Conservation (phyloP, 1,140 invertebrate species). For the Drosophila pandora region DNA sequence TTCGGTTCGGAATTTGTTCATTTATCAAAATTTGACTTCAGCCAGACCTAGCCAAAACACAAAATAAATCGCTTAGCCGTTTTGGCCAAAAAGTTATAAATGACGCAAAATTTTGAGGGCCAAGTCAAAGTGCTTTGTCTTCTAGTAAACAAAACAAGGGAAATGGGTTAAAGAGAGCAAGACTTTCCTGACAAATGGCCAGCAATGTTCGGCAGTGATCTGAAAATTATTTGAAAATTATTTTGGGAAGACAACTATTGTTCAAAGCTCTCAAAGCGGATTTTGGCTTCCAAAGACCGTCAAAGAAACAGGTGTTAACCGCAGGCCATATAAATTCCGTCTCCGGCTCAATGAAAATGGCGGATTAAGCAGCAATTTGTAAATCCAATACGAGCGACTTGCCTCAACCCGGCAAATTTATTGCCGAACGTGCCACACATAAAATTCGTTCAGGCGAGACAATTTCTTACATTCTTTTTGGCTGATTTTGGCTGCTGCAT, state of each 20-base stretch:
- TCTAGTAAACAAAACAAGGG: slow-evolving; percentile 2
- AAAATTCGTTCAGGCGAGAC: slow-evolving; percentile 64
- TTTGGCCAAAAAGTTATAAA: slow-evolving; percentile 59
- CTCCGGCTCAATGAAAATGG: slow-evolving; percentile 24
- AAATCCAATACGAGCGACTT: slow-evolving; percentile 50
- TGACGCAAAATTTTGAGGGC: slow-evolving; percentile 36
- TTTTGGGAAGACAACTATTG: background rate
- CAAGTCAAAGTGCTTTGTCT: slow-evolving; percentile 17
- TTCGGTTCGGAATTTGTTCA: slow-evolving; percentile 32
- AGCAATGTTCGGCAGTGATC: background rate
- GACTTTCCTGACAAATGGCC: background rate
- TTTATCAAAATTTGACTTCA: slow-evolving; percentile 70
- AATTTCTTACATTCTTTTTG: slow-evolving; percentile 25
- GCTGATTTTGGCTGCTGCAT: slow-evolving; percentile 14
- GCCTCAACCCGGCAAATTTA: slow-evolving; percentile 51
- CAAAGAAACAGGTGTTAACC: slow-evolving; percentile 56
- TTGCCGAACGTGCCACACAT: slow-evolving; percentile 70
- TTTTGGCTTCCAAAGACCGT: background rate
- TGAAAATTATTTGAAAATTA: background rate
- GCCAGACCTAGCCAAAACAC: slow-evolving; percentile 35
- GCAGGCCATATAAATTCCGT: slow-evolving; percentile 38
- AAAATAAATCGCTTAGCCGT: slow-evolving; percentile 62
- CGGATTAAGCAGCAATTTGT: slow-evolving; percentile 62
- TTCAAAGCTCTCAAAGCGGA: background rate
- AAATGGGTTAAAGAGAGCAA: slow-evolving; percentile 10